Percentiles rank a stretch among this genome's conserved stretches.
phyloP scores from a whole-genome alignment of 1,140 invertebrate species.

The Halesus radiatus region DNA sequence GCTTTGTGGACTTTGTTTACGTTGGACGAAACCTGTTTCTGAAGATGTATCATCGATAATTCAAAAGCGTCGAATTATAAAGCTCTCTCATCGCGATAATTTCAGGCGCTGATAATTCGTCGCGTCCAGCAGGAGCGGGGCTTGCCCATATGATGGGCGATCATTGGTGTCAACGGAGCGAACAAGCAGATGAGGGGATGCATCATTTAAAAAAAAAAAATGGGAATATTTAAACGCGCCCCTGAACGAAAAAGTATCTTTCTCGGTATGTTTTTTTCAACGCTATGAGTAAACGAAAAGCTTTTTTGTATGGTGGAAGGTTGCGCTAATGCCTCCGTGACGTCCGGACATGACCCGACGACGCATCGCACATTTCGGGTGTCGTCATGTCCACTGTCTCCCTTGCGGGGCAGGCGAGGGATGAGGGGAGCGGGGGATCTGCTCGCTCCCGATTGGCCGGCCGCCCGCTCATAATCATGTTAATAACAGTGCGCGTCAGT shows the following conservation, averaged over 20 bases:
- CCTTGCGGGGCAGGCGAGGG: not conserved
- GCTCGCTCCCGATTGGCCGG: slow-evolving; percentile 18
- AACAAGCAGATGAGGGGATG: not conserved
- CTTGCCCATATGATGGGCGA: not conserved
- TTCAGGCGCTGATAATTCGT: slow-evolving; percentile 18
- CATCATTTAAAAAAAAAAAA: no score
- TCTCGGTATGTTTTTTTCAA: no score
- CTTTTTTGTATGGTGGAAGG: not conserved
- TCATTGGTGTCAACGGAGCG: not conserved
- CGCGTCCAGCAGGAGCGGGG: not conserved
- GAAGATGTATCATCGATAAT: slow-evolving; percentile 31
- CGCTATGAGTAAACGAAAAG: not conserved
- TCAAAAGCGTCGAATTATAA: slow-evolving; percentile 39
- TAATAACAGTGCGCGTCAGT: slow-evolving; percentile 44
- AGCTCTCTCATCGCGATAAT: slow-evolving; percentile 25
- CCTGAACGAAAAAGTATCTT: no score
- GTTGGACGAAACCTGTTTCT: slow-evolving; percentile 26
- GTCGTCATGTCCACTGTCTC: slow-evolving; percentile 15
- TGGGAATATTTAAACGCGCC: no score
- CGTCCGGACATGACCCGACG: not conserved
- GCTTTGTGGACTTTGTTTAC: not conserved
- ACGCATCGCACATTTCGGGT: slow-evolving; percentile 33
- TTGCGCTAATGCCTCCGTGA: not conserved
- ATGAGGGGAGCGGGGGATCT: not conserved
- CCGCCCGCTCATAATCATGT: slow-evolving; percentile 43